Conservation (phyloP, 2,113 vertebrate species). For the Dromaius novaehollandiae region DNA sequence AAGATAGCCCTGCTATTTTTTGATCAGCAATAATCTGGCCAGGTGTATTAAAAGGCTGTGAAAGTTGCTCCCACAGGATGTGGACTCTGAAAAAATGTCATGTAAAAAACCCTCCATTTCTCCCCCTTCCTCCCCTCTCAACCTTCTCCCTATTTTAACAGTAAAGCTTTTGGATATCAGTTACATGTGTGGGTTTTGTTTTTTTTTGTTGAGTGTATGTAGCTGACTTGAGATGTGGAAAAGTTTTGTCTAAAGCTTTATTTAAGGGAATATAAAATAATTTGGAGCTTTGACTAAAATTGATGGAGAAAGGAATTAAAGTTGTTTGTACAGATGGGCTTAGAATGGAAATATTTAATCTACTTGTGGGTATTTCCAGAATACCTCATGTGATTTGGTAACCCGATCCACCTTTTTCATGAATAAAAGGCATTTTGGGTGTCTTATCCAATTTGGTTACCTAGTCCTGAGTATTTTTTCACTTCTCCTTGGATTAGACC, state of each 20-base stretch:
- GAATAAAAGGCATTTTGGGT: not conserved
- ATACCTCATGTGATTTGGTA: slow-evolving; percentile 37
- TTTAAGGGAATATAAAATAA: slow-evolving; percentile 34
- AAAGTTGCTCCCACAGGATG: not conserved
- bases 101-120: not conserved
- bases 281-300: slow-evolving; percentile 37
- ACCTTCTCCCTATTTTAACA: not conserved
- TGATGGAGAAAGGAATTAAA: slow-evolving; percentile 29
- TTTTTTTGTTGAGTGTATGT: not conserved
- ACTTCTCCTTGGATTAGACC: not conserved
- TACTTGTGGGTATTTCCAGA: slow-evolving; percentile 1
- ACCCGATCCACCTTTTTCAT: not conserved
- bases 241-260: slow-evolving; percentile 52
- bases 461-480: slow-evolving; percentile 15
- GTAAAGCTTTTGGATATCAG: slow-evolving; percentile 3
- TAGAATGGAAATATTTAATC: slow-evolving; percentile 62
- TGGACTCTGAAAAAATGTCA: not conserved
- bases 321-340: slow-evolving; percentile 61
- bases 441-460: slow-evolving; percentile 26
- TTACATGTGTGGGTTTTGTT: not conserved
- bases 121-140: not conserved
- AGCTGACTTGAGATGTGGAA: slow-evolving; percentile 31
- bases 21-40: not conserved
- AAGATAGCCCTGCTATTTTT: not conserved
- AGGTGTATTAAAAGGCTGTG: not conserved